These are phyloP conservation scores for Erythrolamprus reginae DNA, from an alignment of 2,113 vertebrate genomes.

Conservation along the genomic window DNA sequence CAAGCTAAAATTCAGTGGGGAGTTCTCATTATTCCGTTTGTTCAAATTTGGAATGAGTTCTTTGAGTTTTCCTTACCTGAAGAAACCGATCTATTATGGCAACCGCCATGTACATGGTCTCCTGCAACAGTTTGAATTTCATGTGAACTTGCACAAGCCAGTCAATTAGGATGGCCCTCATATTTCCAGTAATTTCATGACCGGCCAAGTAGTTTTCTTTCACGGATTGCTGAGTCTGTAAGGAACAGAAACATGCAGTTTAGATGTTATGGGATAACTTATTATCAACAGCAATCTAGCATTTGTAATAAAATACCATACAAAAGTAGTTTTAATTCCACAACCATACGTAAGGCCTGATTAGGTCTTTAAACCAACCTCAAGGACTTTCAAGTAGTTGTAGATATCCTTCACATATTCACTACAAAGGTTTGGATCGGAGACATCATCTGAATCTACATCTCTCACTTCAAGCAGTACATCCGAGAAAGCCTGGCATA, in stretches of 20 bases:
- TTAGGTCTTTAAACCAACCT: slow-evolving; percentile 63
- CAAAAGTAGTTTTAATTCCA: not conserved
- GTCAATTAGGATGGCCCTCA: slow-evolving; percentile 82
- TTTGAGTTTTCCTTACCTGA: slow-evolving; percentile 69
- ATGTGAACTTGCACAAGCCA: slow-evolving; percentile 85
- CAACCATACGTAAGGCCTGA: not conserved
- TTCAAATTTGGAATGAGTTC: not conserved
- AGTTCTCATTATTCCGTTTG: not conserved
- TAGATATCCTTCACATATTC: slow-evolving; percentile 85
- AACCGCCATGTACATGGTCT: slow-evolving; percentile 86
- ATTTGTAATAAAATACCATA: not conserved
- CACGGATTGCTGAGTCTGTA: slow-evolving; percentile 72
- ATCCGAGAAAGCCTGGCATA: slow-evolving; percentile 78
- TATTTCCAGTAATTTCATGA: slow-evolving; percentile 76
- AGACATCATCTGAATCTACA: slow-evolving; percentile 71
- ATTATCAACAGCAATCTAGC: not conserved
- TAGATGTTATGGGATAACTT: not conserved
- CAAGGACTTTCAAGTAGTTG: slow-evolving; percentile 75
- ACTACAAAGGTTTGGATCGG: slow-evolving; percentile 77
- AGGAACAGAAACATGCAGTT: not conserved
- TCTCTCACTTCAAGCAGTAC: slow-evolving; percentile 73
- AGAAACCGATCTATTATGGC: slow-evolving; percentile 82
- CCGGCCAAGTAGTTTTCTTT: slow-evolving; percentile 71
- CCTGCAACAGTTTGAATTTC: slow-evolving; percentile 78
- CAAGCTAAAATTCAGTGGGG: not conserved